Percentiles rank a stretch among this genome's conserved stretches.
Conservation (phyloP, 1,140 invertebrate species). For the Bombyx mandarina region DNA sequence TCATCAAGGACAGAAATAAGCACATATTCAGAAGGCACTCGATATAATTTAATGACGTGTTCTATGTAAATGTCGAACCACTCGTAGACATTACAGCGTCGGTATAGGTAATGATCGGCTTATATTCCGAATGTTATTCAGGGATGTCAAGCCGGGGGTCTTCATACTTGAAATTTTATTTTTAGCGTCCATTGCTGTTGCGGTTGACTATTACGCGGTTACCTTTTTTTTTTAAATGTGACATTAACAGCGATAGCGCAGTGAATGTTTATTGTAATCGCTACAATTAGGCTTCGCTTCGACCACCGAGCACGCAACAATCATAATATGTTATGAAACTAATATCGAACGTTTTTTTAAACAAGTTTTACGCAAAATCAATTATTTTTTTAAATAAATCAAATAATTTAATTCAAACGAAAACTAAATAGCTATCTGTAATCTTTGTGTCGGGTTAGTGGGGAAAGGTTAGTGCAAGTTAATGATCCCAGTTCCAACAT, state of each 20-base stretch:
- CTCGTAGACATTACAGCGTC: slow-evolving; percentile 6
- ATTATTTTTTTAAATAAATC: too few relatives aligned
- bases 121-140: slow-evolving; percentile 31
- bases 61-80: slow-evolving; percentile 25
- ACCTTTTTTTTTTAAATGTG: slow-evolving; percentile 29
- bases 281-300: slow-evolving; percentile 22
- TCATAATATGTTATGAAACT: too few relatives aligned
- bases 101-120: slow-evolving; percentile 12
- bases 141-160: slow-evolving; percentile 19
- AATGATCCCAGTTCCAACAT: too few relatives aligned
- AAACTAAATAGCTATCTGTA: too few relatives aligned
- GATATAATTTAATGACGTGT: slow-evolving; percentile 20
- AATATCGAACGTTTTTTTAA: too few relatives aligned
- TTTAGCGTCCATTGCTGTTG: slow-evolving; percentile 27
- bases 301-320: slow-evolving; percentile 24
- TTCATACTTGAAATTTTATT: slow-evolving; percentile 26
- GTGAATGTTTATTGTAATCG: slow-evolving; percentile 37
- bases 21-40: slow-evolving; percentile 15
- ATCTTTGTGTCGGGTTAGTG: too few relatives aligned
- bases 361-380: too few relatives aligned
- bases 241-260: slow-evolving; percentile 29
- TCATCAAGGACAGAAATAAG: slow-evolving; percentile 17
- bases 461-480: too few relatives aligned
- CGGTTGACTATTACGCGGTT: slow-evolving; percentile 32
- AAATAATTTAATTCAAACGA: too few relatives aligned